These are phyloP conservation scores for Noctua pronuba DNA, from an alignment of 2,888 invertebrate genomes.

Conservation along the genomic window DNA sequence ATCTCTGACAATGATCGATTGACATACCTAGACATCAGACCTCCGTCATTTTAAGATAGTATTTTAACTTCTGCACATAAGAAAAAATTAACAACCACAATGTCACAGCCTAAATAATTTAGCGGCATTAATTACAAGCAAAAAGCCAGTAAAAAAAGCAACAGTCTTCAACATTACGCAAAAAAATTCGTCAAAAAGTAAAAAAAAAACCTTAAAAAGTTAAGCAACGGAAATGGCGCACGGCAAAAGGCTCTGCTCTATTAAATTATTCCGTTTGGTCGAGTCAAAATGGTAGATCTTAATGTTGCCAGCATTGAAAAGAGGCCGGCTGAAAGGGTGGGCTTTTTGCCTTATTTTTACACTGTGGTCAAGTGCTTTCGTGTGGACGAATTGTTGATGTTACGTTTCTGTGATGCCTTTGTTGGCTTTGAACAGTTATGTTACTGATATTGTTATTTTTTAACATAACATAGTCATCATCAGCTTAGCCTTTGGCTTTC, in stretches of 20 bases:
- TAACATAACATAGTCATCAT: not conserved
- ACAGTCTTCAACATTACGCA: slow-evolving; percentile 29
- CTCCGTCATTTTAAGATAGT: not conserved
- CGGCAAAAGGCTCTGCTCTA: slow-evolving; percentile 82
- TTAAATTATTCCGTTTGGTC: slow-evolving; percentile 87
- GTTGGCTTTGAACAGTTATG: slow-evolving; percentile 3
- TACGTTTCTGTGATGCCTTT: slow-evolving; percentile 26
- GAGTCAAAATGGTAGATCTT: slow-evolving; percentile 82
- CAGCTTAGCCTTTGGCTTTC: no score
- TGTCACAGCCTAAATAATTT: slow-evolving; percentile 6
- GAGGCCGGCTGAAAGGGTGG: slow-evolving; percentile 72
- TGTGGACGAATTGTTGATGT: slow-evolving; percentile 59
- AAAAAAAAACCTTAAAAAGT: slow-evolving; percentile 69
- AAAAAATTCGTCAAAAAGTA: slow-evolving; percentile 51
- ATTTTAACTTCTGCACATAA: not conserved
- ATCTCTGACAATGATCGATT: not conserved
- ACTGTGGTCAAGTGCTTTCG: slow-evolving; percentile 64
- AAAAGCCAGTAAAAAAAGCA: slow-evolving; percentile 37
- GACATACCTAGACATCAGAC: not conserved
- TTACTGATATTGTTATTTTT: slow-evolving; percentile 20
- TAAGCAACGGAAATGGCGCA: slow-evolving; percentile 75
- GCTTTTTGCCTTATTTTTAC: slow-evolving; percentile 66
- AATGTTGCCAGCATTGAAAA: slow-evolving; percentile 84
- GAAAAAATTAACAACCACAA: no score
- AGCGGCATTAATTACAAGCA: slow-evolving; percentile 45